Base-by-base conservation (phyloP, 2,888 invertebrate species). In the Phytoseiulus persimilis region DNA sequence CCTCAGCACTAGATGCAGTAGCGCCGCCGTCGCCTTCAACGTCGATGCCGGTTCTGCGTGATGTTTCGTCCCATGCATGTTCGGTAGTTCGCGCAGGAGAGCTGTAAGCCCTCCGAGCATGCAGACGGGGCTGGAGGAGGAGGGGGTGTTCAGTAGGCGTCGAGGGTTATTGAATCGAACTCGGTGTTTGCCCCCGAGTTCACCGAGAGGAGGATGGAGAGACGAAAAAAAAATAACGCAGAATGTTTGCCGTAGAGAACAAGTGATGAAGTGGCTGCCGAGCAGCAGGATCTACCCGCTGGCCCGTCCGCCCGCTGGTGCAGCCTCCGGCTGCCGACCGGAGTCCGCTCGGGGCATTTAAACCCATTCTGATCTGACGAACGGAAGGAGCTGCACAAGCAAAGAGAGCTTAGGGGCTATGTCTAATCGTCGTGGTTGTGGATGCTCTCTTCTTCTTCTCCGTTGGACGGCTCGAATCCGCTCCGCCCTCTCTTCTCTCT, bases 321-420 rank as follows among this genome's bases (percentile, higher is more conserved):
- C 11, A 65, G 28, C 2, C 65, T 65, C 65, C 65, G 65, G 65
- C 65, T 14, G 65, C 18, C 39, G 39, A 39, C 39, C 39, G 39
- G 39, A 6, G 39, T 65, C 65, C 65, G 28, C 2, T 65, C 39
- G 31, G 87, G 87, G 33, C 87, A 87, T 87, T 87, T 87, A 87
- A 87, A 87, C 33, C 87, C 87, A 87, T 87, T 87, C 87, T 32
- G 87, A 83, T 31, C 33, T 11, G n/a, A 39, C n/a, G 39, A 23
- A 45, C 87, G n/a, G 87, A 33, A 31, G 87, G 39, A 32, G 84
- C 33, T 32, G 84, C 84, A 84, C 28, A 31, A 32, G 32, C 11
- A 32, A 18, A 32, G 18, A 33, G 33, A 45, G 45, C 87, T 45
- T 87, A 87, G 32, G 87, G 87, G 33, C 39, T 28, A 87, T 33